phyloP scores from a whole-genome alignment of 2,888 invertebrate genomes.

The Drosophila pegasa region DNA sequence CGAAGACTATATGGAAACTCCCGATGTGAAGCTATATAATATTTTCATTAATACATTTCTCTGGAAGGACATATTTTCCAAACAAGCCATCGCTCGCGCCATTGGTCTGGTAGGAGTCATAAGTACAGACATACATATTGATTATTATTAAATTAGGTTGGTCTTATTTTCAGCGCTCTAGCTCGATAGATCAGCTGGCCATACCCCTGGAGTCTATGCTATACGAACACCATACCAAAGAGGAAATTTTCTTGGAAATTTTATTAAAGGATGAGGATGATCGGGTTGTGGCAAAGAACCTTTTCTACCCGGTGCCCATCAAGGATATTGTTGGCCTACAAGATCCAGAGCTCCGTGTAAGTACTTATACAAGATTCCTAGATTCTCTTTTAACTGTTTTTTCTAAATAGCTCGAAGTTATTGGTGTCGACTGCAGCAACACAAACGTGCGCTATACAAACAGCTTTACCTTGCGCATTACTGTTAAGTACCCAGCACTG shows the following conservation, averaged over 20 bases:
- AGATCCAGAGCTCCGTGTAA: slow-evolving; percentile 87
- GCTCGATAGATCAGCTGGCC: slow-evolving; percentile 60
- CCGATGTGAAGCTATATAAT: slow-evolving; percentile 85
- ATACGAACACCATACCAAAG: slow-evolving; percentile 35
- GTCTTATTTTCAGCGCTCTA: slow-evolving; percentile 67
- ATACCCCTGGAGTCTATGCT: slow-evolving; percentile 61
- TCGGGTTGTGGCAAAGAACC: slow-evolving; percentile 87
- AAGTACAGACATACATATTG: not conserved
- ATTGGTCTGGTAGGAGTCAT: slow-evolving; percentile 66
- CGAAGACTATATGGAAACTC: slow-evolving; percentile 86
- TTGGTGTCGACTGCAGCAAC: slow-evolving; percentile 42
- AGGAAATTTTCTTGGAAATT: slow-evolving; percentile 74
- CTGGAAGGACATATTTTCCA: slow-evolving; percentile 86
- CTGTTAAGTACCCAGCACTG: slow-evolving; percentile 78
- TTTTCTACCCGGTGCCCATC: slow-evolving; percentile 88
- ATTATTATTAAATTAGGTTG: not conserved
- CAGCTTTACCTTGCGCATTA: slow-evolving; percentile 72
- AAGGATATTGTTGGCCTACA: slow-evolving; percentile 86
- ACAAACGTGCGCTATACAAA: slow-evolving; percentile 33
- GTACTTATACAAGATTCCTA: not conserved
- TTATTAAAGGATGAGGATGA: slow-evolving; percentile 83
- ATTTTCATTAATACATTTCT: slow-evolving; percentile 87
- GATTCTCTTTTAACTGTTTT: not conserved
- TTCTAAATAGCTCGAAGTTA: slow-evolving; percentile 46
- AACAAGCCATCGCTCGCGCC: slow-evolving; percentile 62